Conservation (phyloP, 2,888 invertebrate genomes). For the Drosophila basisetae region DNA sequence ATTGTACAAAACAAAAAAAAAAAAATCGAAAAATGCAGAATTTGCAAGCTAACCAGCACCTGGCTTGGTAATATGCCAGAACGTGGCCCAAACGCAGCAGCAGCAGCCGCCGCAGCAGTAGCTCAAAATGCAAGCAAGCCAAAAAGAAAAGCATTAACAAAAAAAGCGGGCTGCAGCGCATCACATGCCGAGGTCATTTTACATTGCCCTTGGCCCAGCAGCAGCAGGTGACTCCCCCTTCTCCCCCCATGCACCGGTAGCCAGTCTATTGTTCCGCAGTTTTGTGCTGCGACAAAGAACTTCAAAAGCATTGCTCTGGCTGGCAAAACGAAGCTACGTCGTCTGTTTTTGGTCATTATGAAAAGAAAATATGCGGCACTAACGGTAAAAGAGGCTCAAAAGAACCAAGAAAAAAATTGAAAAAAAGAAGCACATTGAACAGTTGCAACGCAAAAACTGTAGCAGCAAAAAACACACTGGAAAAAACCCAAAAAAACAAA, state of each 20-base stretch:
- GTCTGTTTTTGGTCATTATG: conserved; percentile 78
- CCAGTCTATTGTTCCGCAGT: not conserved
- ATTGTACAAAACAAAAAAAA: conserved; percentile 15
- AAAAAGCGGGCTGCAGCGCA: conserved; percentile 34
- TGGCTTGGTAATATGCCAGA: conserved; percentile 27
- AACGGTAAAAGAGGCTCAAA: conserved; percentile 23
- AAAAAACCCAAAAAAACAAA: not conserved
- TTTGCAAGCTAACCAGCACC: conserved; percentile 43
- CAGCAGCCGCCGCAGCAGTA: conserved; percentile 28
- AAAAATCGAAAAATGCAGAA: conserved; percentile 37
- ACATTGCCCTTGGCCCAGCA: conserved; percentile 56
- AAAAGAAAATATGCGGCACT: conserved; percentile 66
- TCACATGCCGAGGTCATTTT: conserved; percentile 64
- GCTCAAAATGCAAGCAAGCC: conserved; percentile 48
- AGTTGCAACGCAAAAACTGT: conserved; percentile 26
- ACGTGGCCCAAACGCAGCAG: conserved; percentile 30
- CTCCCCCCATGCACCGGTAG: not conserved
- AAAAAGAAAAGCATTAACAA: conserved; percentile 22
- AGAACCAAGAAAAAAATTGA: conserved; percentile 32
- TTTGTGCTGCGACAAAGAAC: conserved; percentile 53
- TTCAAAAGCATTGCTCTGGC: conserved; percentile 72
- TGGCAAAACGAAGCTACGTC: conserved; percentile 36
- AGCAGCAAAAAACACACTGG: not conserved
- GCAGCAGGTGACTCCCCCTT: not conserved
- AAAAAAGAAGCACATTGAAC: conserved; percentile 30